Percentiles rank a stretch among this genome's conserved stretches.
Evolutionary conservation across 2,888 invertebrate genomes (phyloP).

Genomic region (Eristalis intricaria): DNA sequence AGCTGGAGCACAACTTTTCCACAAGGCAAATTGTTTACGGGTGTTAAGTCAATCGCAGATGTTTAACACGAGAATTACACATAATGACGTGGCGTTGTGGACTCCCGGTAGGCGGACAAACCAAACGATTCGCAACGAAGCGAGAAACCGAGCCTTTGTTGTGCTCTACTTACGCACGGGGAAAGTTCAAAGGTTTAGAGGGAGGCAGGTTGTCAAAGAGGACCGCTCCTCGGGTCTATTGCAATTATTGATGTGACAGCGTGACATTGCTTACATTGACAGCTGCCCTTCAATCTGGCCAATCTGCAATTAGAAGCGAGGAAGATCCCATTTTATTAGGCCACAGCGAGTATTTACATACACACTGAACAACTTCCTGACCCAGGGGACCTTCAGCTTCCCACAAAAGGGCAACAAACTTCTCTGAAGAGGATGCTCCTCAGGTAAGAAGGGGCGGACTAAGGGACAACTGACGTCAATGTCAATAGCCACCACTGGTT

Average conservation of each 20-base stretch:
- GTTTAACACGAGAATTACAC: conserved; percentile 17
- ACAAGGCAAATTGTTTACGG: conserved; percentile 35
- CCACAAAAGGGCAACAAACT: background rate
- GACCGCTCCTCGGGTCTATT: background rate
- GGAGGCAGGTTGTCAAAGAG: background rate
- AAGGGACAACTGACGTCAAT: background rate
- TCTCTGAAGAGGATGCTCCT: background rate
- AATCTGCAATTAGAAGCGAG: background rate
- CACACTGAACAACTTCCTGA: background rate
- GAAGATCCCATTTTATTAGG: background rate
- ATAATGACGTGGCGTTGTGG: background rate
- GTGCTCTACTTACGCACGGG: background rate
- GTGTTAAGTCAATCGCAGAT: conserved; percentile 43
- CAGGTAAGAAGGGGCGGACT: too few species aligned
- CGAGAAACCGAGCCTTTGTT: background rate
- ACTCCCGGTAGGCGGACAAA: background rate
- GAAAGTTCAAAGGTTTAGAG: conserved; percentile 13
- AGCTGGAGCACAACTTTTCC: conserved; percentile 7
- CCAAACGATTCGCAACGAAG: background rate
- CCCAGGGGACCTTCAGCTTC: background rate
- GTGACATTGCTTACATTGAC: background rate
- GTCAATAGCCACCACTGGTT: background rate
- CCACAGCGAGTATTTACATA: background rate
- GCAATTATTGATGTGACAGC: conserved; percentile 1
- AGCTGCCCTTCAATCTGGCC: background rate